phyloP scores from a whole-genome alignment of 2,797 vertebrate species.

The Cynopterus sphinx region DNA sequence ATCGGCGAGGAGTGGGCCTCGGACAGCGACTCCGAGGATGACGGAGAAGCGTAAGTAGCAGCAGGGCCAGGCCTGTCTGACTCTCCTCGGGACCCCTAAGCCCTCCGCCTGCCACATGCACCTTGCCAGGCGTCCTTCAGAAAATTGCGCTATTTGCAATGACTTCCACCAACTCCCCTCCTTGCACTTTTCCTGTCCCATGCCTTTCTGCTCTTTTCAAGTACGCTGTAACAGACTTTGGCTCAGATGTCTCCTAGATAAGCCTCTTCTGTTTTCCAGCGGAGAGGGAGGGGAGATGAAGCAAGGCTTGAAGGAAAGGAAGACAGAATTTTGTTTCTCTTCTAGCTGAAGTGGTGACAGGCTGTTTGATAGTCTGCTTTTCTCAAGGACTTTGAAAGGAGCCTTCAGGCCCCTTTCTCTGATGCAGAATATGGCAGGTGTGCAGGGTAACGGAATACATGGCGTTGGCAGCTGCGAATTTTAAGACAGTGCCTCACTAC shows the following conservation, averaged over 20 bases:
- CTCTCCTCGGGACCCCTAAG: too few species aligned
- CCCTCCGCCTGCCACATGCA: background rate
- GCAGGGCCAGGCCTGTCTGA: background rate
- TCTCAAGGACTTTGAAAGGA: background rate
- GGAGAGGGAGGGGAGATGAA: fast-evolving
- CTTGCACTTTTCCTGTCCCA: background rate
- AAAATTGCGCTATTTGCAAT: fast-evolving
- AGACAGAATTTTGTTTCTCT: background rate
- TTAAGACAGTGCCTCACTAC: background rate
- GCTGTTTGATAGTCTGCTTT: background rate
- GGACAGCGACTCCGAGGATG: constrained; percentile 63
- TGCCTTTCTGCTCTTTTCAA: background rate
- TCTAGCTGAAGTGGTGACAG: background rate
- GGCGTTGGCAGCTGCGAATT: fast-evolving
- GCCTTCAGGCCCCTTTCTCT: background rate
- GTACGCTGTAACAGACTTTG: background rate
- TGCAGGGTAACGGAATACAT: background rate
- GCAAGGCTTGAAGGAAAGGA: background rate
- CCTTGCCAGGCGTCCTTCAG: background rate
- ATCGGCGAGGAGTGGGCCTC: constrained; percentile 82
- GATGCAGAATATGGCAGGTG: background rate
- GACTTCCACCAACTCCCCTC: background rate
- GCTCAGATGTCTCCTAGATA: background rate
- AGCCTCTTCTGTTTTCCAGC: background rate
- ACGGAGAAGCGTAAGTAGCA: constrained; percentile 65